phyloP scores from a whole-genome alignment of 1,140 invertebrate species.

The Whitmania pigra region DNA sequence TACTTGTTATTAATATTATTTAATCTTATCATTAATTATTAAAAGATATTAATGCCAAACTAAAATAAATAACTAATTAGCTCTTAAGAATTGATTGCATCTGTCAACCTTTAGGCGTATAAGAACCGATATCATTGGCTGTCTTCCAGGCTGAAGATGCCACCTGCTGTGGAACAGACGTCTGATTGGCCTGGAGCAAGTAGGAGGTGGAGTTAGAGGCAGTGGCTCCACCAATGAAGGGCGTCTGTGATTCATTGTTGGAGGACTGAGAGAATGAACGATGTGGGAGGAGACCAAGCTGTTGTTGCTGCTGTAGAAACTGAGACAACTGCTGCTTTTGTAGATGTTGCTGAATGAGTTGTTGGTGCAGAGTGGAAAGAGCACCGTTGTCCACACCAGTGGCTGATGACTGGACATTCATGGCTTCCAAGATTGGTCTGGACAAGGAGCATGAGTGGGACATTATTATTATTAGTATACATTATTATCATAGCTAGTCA shows the following conservation, averaged over 20 bases:
- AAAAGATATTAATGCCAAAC: too few species aligned
- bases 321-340: conserved; percentile 29
- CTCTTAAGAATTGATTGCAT: too few species aligned
- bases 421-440: not conserved
- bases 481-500: not conserved
- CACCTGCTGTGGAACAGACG: too few species aligned
- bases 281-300: not conserved
- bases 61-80: too few species aligned
- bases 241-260: not conserved
- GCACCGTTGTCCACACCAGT: not conserved
- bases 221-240: not conserved
- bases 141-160: too few species aligned
- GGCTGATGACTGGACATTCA: not conserved
- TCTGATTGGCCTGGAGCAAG: not conserved
- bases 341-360: conserved; percentile 27
- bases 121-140: too few species aligned
- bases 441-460: not conserved
- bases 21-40: too few species aligned
- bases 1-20: too few species aligned
- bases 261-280: not conserved
- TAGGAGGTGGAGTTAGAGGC: not conserved
- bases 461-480: not conserved
- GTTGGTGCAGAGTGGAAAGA: not conserved
- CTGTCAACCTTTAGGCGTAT: too few species aligned
- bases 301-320: conserved; percentile 23